Evolutionary conservation across 2,888 invertebrate species (phyloP), one percentile per base, ranked within the genome.

Genomic region (Eupithecia exiguata): DNA sequence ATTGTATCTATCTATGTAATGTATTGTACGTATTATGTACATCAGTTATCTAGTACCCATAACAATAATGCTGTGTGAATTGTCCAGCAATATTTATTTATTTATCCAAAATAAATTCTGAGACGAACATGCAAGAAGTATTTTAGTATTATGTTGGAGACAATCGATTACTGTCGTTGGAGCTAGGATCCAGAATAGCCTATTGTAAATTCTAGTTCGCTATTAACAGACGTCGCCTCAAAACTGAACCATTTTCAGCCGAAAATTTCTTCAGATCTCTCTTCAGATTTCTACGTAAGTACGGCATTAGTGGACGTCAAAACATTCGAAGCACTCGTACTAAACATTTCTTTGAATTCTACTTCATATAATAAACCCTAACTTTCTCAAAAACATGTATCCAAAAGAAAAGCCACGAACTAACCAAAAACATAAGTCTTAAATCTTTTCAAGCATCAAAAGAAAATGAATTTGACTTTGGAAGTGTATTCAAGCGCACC

Each of bases 401-500:
- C 43, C 43, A 46, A 18, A 46, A 46, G 43, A 46, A 6, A 46
- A 46, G 18, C 18, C 1, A 18, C 38, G 7, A 49, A 49, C 49
- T n/a, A 49, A 49, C 49, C 4, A 53, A 53, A 12, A 61, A 30
- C 18, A 18, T 7, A 35, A 35, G 16, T 62, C 58, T 58, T 62
- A 35, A 18, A 58, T 35, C 35, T 62, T 7, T 16, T 16, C 43
- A 7, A 49, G 7, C n/a, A n/a, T n/a, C 16, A 30, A 36, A n/a
- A 36, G 68, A 63, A 74, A 61, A 63, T 40, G 61, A 40, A 58
- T 71, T 71, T 70, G 68, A 70, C 61, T 74, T 43, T 1, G 68
- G 67, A 72, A 77, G 74, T 75, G 68, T 75, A 76, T 77, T 74
- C 75, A 75, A 73, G 70, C 76, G 68, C 75, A 68, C 68, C 68